Conservation (phyloP, 2,888 invertebrate species). For the Drosophila austrosaltans region DNA sequence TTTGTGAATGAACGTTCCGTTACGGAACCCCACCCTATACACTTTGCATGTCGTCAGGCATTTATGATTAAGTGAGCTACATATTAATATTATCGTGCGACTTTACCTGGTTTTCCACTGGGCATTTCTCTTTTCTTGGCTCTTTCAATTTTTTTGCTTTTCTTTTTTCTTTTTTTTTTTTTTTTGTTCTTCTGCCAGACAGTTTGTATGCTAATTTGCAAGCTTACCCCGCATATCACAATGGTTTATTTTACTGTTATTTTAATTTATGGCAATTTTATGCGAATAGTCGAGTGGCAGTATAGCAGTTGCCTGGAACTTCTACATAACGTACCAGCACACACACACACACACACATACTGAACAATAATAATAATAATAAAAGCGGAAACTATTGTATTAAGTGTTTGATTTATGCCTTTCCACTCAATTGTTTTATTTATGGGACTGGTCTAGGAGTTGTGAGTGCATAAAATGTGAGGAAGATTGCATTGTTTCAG, state of each 20-base stretch:
- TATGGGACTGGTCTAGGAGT: slow-evolving; percentile 52
- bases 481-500: slow-evolving; percentile 8
- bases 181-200: slow-evolving; percentile 63
- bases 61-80: slow-evolving; percentile 78
- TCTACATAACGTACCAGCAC: slow-evolving; percentile 46
- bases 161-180: slow-evolving; percentile 20
- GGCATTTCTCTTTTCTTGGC: slow-evolving; percentile 27
- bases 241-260: slow-evolving; percentile 76
- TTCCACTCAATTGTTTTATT: slow-evolving; percentile 78
- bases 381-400: slow-evolving; percentile 79
- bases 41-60: slow-evolving; percentile 72
- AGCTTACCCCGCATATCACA: slow-evolving; percentile 44
- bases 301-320: slow-evolving; percentile 38
- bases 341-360: neutral
- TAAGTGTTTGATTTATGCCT: slow-evolving; percentile 76
- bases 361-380: slow-evolving; percentile 59
- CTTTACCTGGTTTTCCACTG: slow-evolving; percentile 71
- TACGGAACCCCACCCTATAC: neutral
- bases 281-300: slow-evolving; percentile 68
- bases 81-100: slow-evolving; percentile 74
- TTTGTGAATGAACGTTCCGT: neutral
- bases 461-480: neutral
- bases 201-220: slow-evolving; percentile 77
- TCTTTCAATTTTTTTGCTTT: slow-evolving; percentile 29
- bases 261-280: slow-evolving; percentile 78